These are phyloP conservation scores for Eurosta solidaginis DNA, from an alignment of 1,140 invertebrate species.

Conservation along the genomic window DNA sequence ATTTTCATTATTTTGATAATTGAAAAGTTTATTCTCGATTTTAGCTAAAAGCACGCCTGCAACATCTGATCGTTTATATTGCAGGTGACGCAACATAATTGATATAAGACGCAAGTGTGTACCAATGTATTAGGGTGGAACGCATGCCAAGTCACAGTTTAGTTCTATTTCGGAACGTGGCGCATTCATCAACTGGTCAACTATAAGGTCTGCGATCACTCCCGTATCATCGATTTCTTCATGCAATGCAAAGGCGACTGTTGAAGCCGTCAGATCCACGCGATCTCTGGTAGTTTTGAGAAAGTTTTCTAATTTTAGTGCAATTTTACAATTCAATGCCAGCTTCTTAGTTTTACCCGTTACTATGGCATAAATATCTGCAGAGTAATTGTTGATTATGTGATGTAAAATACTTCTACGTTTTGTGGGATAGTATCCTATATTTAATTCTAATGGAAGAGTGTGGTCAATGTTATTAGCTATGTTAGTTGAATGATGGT, in stretches of 20 bases:
- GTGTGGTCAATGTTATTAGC: neutral
- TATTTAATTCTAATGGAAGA: neutral
- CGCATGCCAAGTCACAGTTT: neutral
- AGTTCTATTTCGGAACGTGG: neutral
- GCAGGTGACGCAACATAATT: conserved; percentile 34
- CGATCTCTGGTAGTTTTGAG: neutral
- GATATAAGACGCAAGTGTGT: conserved; percentile 33
- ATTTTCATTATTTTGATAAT: neutral
- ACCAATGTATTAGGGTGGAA: neutral
- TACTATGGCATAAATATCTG: neutral
- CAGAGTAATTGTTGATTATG: neutral
- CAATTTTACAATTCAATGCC: neutral
- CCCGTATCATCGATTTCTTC: neutral
- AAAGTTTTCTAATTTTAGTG: neutral
- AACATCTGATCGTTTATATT: neutral
- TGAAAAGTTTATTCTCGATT: conserved; percentile 32
- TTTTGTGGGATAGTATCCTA: neutral
- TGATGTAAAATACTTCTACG: neutral
- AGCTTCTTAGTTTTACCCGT: neutral
- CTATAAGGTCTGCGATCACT: neutral
- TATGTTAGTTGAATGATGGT: neutral
- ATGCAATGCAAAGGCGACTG: neutral
- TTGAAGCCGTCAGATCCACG: neutral
- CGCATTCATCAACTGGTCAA: neutral
- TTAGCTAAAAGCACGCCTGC: conserved; percentile 32